Evolutionary conservation across 92 coral and sea anemone species (phyloP).

Genomic region (Siderastrea siderea): DNA sequence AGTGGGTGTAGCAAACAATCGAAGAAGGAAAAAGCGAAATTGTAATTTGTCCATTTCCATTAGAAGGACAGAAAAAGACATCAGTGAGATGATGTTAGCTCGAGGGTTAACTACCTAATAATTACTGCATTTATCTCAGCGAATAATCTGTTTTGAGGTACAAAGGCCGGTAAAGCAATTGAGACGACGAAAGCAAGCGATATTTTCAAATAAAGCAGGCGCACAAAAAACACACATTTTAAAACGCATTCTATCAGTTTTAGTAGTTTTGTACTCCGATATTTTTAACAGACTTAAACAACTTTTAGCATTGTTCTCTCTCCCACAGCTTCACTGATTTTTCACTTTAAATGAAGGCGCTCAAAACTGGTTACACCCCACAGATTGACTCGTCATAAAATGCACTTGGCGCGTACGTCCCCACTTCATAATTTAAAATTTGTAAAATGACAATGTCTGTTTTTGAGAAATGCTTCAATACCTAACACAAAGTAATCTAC

Average conservation of each 20-base stretch:
- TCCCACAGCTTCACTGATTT: slow-evolving; percentile 4
- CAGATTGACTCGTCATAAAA: slow-evolving; percentile 13
- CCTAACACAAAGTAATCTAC: neutral
- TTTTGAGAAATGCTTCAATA: slow-evolving; percentile 2
- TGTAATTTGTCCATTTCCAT: slow-evolving; percentile 48
- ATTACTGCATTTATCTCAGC: slow-evolving; percentile 49
- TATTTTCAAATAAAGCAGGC: neutral
- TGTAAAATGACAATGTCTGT: slow-evolving; percentile 30
- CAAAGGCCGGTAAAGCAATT: slow-evolving; percentile 27
- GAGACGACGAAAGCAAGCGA: neutral
- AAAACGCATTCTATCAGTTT: neutral
- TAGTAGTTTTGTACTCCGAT: neutral
- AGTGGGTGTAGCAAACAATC: slow-evolving; percentile 36
- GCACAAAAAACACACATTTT: neutral
- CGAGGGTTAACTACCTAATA: slow-evolving; percentile 58
- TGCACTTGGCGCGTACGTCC: slow-evolving; percentile 6
- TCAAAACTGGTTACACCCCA: slow-evolving; percentile 29
- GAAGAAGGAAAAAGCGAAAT: slow-evolving; percentile 3
- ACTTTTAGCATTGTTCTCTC: slow-evolving; percentile 15
- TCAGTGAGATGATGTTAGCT: slow-evolving; percentile 56
- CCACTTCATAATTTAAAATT: slow-evolving; percentile 31
- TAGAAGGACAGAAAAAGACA: slow-evolving; percentile 43
- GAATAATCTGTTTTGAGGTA: slow-evolving; percentile 40
- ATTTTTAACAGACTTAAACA: slow-evolving; percentile 25
- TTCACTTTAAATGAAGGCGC: slow-evolving; percentile 8